Evolutionary conservation across 2,888 invertebrate species (phyloP), one percentile per base, ranked within the genome.

Genomic region (Cheilosia soror): DNA sequence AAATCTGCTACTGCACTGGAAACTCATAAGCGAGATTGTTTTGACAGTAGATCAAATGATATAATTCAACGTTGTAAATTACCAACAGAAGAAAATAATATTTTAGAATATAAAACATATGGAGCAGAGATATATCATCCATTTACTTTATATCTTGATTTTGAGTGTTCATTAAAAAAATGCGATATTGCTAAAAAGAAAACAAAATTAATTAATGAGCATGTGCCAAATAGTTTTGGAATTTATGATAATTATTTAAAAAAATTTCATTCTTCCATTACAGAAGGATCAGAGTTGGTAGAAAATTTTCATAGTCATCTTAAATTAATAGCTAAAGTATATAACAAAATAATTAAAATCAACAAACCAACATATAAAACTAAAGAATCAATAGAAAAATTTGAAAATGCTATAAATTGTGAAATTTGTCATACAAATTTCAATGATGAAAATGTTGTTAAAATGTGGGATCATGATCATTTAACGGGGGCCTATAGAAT

Each of bases 401-500:
- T 33, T 65, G 6, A 65, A 51, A 37, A 33, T 33, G n/a, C 65
- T 44, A 20, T 29, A 44, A 57, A 47, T 57, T 57, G 57, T 20
- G 20, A 20, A 20, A 20, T 20, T 20, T 20, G 20, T 20, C 20
- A 20, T 20, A 2, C 20, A 20, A 20, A 57, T 31, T 55, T 57
- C 57, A 25, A 44, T 68, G 11, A 42, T 15, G 42, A 68, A 57
- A 68, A 44, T 25, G 55, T 68, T 29, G 20, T 68, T 60, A 60
- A 58, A 60, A 60, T 15, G 13, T 60, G 25, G 71, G 60, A 58
- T 58, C 49, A 60, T 58, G 49, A 71, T 49, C 49, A 60, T 65
- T 49, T 65, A 49, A 49, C 49, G 7, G 63, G 49, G 11, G 6
- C 15, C 0, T 63, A 44, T 44, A 57, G 15, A 68, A 66, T 7